These are phyloP conservation scores for Elephas maximus DNA, from an alignment of 2,113 vertebrate genomes.

Conservation along the genomic window DNA sequence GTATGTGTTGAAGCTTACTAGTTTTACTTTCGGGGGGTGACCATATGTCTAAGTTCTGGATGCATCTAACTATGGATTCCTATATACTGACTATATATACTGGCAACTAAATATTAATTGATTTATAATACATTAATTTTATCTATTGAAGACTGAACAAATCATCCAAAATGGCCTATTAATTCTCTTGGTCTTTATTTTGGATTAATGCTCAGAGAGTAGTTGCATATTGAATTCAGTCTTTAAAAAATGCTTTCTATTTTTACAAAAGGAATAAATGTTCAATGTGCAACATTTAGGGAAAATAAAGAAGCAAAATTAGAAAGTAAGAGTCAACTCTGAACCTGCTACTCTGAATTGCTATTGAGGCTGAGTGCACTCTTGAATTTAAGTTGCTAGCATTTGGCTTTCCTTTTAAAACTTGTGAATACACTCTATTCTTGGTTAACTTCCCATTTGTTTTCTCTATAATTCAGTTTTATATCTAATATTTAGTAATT, in stretches of 20 bases:
- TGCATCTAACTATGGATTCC: slow-evolving; percentile 2
- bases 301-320: slow-evolving; percentile 56
- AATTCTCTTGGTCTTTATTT: slow-evolving; percentile 47
- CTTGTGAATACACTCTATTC: slow-evolving; percentile 21
- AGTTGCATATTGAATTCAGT: slow-evolving; percentile 31
- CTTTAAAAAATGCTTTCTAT: not conserved
- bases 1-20: slow-evolving; percentile 27
- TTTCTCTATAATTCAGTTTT: slow-evolving; percentile 52
- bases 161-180: not conserved
- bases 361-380: not conserved
- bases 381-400: slow-evolving; percentile 13
- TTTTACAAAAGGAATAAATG: slow-evolving; percentile 45
- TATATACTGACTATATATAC: not conserved
- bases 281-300: slow-evolving; percentile 1
- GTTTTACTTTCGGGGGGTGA: slow-evolving; percentile 31
- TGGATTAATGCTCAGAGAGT: slow-evolving; percentile 13
- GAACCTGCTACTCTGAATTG: not conserved
- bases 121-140: slow-evolving; percentile 60
- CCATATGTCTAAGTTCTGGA: slow-evolving; percentile 24
- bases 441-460: slow-evolving; percentile 1
- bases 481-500: slow-evolving; percentile 52
- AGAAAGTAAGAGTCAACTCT: slow-evolving; percentile 38
- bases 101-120: slow-evolving; percentile 50
- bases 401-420: slow-evolving; percentile 41
- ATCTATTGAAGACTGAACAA: slow-evolving; percentile 44